Evolutionary conservation across 2,113 vertebrate species (phyloP).

Genomic region (Pseudolaguvia tuberculata): DNA sequence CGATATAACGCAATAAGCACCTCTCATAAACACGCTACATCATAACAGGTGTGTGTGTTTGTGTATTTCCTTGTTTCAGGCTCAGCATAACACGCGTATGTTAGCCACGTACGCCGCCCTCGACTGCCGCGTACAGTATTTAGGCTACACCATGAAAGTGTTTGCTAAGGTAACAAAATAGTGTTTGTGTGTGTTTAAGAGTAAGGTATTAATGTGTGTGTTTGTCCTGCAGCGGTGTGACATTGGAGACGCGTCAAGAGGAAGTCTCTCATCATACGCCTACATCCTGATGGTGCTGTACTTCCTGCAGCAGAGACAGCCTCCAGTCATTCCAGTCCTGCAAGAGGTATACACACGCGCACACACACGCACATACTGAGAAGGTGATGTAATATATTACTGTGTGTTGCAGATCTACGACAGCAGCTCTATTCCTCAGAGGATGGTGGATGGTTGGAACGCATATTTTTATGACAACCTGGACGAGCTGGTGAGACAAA

Average conservation of each 20-base stretch:
- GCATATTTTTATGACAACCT: slow-evolving; percentile 92
- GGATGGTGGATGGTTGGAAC: slow-evolving; percentile 98
- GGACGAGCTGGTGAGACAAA: slow-evolving; percentile 81
- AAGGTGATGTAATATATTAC: background rate
- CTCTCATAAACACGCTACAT: too few species aligned
- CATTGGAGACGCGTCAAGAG: slow-evolving; percentile 95
- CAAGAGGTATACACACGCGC: slow-evolving; percentile 80
- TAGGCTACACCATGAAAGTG: slow-evolving; percentile 97
- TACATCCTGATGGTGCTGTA: slow-evolving; percentile 99
- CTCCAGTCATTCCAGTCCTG: slow-evolving; percentile 92
- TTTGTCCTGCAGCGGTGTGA: slow-evolving; percentile 83
- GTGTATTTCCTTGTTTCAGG: slow-evolving; percentile 62
- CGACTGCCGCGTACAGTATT: slow-evolving; percentile 88
- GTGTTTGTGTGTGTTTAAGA: background rate
- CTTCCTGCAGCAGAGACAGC: slow-evolving; percentile 94
- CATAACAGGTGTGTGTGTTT: background rate
- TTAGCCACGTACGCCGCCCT: slow-evolving; percentile 92
- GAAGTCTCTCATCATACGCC: slow-evolving; percentile 97
- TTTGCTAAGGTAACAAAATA: slow-evolving; percentile 85
- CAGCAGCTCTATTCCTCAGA: slow-evolving; percentile 80
- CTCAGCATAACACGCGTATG: slow-evolving; percentile 97
- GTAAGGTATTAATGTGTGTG: background rate
- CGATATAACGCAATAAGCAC: too few species aligned
- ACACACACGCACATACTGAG: background rate
- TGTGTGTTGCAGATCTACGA: slow-evolving; percentile 81